Percentiles rank a stretch among this genome's conserved stretches.
These are phyloP conservation scores for Hemicordylus capensis DNA, from an alignment of 2,113 vertebrate species.

Conservation along the genomic window DNA sequence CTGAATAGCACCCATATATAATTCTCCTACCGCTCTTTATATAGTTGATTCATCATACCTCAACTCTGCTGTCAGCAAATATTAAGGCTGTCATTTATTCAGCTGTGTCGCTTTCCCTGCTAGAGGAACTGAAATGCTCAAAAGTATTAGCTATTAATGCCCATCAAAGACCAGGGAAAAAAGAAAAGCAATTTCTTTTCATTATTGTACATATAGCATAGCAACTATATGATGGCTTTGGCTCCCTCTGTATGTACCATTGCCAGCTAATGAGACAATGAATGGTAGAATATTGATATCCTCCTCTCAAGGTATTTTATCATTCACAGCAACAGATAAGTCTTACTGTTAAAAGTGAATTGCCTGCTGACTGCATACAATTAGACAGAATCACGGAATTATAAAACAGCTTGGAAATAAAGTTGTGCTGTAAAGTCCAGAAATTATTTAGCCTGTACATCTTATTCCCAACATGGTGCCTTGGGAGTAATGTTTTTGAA, in stretches of 20 bases:
- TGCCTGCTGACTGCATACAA: background rate
- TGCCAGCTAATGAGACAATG: constrained; percentile 20
- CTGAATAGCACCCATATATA: background rate
- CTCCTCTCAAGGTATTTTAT: background rate
- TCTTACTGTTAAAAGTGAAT: background rate
- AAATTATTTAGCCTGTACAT: background rate
- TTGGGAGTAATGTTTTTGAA: background rate
- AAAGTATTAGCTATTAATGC: background rate
- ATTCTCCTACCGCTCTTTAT: background rate
- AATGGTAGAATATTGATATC: fast-evolving
- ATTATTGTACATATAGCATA: background rate
- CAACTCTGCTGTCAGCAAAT: background rate
- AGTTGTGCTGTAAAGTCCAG: background rate
- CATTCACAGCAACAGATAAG: constrained; percentile 2
- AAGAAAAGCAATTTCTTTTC: background rate
- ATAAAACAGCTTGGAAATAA: constrained; percentile 1
- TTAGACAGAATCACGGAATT: background rate
- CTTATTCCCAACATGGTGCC: background rate
- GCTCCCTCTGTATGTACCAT: background rate
- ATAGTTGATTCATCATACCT: background rate
- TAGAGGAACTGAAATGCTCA: background rate
- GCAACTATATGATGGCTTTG: background rate
- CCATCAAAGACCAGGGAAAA: background rate
- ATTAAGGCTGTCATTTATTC: background rate
- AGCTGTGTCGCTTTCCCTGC: background rate